Percentiles rank a stretch among this genome's conserved stretches.
phyloP scores from a whole-genome alignment of 2,797 vertebrate species.

The Etheostoma perlongum region DNA sequence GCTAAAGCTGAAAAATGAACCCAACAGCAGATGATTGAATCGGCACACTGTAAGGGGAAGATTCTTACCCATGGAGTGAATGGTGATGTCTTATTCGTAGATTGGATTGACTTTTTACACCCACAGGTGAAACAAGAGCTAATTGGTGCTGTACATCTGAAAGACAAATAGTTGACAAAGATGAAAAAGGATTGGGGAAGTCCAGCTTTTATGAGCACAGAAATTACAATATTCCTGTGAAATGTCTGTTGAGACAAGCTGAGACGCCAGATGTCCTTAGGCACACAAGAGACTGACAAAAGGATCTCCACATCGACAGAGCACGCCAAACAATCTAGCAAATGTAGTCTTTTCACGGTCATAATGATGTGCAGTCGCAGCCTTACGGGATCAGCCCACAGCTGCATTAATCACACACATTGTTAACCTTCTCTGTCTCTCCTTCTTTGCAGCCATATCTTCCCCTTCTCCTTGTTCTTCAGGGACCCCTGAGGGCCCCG shows the following conservation, averaged over 20 bases:
- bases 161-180: slow-evolving; percentile 39
- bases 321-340: slow-evolving; percentile 14
- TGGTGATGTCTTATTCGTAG: background rate
- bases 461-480: slow-evolving; percentile 65
- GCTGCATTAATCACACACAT: background rate
- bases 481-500: slow-evolving; percentile 18
- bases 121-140: slow-evolving; percentile 31
- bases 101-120: slow-evolving; percentile 38
- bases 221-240: slow-evolving; percentile 46
- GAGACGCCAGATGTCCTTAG: slow-evolving; percentile 37
- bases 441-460: slow-evolving; percentile 61
- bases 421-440: slow-evolving; percentile 20
- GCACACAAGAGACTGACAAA: slow-evolving; percentile 32
- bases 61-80: slow-evolving; percentile 11
- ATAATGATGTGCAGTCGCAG: slow-evolving; percentile 42
- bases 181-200: slow-evolving; percentile 62
- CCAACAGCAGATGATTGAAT: background rate
- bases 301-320: slow-evolving; percentile 12
- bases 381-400: background rate
- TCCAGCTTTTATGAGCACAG: slow-evolving; percentile 56
- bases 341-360: slow-evolving; percentile 13
- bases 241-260: slow-evolving; percentile 47
- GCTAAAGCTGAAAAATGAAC: background rate
- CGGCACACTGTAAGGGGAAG: background rate
- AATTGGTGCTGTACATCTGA: slow-evolving; percentile 32